phyloP scores from a whole-genome alignment of 2,113 vertebrate species.

The Tretioscincus oriximinensis region DNA sequence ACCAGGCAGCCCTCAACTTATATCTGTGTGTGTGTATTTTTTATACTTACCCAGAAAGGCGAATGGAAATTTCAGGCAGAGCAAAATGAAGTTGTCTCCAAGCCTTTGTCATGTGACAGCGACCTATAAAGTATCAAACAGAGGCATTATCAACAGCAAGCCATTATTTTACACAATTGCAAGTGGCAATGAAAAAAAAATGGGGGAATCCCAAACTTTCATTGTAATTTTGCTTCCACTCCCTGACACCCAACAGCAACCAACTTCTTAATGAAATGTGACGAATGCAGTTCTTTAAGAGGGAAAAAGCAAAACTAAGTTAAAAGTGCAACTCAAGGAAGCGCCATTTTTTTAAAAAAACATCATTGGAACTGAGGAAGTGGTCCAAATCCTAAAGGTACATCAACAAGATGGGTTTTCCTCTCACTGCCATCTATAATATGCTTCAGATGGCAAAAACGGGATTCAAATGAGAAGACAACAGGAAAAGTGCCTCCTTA shows the following conservation, averaged over 20 bases:
- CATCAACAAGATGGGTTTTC: constrained; percentile 33
- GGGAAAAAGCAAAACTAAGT: neutral
- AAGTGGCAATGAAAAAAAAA: constrained; percentile 24
- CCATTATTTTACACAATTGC: constrained; percentile 51
- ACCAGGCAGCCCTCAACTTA: constrained; percentile 8
- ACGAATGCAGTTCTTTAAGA: neutral
- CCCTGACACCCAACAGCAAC: constrained; percentile 1
- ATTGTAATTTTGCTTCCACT: constrained; percentile 43
- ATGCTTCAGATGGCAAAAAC: constrained; percentile 34
- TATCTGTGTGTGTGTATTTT: constrained; percentile 60
- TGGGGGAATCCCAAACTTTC: constrained; percentile 43
- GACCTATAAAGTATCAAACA: constrained; percentile 96
- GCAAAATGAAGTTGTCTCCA: constrained; percentile 86
- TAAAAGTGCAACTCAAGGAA: constrained; percentile 36
- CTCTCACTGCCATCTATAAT: neutral
- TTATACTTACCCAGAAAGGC: constrained; percentile 90
- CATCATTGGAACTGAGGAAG: constrained; percentile 48
- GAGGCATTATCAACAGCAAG: constrained; percentile 81
- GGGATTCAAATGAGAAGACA: constrained; percentile 50
- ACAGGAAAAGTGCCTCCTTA: constrained; percentile 54
- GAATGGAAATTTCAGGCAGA: constrained; percentile 86
- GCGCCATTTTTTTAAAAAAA: constrained; percentile 40
- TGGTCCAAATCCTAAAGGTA: constrained; percentile 31
- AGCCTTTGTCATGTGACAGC: constrained; percentile 92
- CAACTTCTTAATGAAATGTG: constrained; percentile 31